phyloP scores from a whole-genome alignment of 2,113 vertebrate species.

The Alligator mississippiensis region DNA sequence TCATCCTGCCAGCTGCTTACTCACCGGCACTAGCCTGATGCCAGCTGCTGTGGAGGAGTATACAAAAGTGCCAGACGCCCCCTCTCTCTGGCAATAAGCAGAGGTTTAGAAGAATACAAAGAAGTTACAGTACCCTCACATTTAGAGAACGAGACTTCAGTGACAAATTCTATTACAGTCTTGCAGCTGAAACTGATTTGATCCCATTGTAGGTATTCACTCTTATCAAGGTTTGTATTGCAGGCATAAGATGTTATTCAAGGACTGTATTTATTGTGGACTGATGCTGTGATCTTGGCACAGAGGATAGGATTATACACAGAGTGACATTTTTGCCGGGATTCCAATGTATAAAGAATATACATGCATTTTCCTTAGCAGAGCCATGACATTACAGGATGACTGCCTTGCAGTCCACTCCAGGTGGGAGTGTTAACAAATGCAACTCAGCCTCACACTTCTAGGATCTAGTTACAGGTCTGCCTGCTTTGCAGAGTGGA shows the following conservation, averaged over 20 bases:
- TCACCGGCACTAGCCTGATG: slow-evolving; percentile 42
- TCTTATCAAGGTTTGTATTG: not conserved
- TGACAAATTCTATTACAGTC: not conserved
- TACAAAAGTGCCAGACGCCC: slow-evolving; percentile 2
- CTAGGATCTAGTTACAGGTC: fast-evolving
- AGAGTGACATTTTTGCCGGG: slow-evolving; percentile 6
- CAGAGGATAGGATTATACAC: slow-evolving; percentile 15
- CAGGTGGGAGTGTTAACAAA: not conserved
- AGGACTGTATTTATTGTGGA: not conserved
- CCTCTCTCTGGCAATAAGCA: slow-evolving; percentile 14
- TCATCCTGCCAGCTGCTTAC: slow-evolving; percentile 41
- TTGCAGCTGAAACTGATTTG: not conserved
- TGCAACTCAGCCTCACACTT: not conserved
- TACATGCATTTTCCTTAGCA: not conserved
- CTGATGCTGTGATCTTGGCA: slow-evolving; percentile 32
- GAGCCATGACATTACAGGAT: not conserved
- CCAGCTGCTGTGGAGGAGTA: slow-evolving; percentile 51
- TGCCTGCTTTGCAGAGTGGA: not conserved
- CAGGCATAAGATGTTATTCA: not conserved
- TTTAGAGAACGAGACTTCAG: not conserved
- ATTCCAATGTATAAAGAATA: not conserved
- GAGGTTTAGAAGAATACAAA: not conserved
- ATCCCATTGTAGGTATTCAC: fast-evolving
- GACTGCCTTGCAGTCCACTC: not conserved
- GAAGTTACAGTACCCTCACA: not conserved